Evolutionary conservation across 2,888 invertebrate species (phyloP).

Genomic region (Drosophila falleni): DNA sequence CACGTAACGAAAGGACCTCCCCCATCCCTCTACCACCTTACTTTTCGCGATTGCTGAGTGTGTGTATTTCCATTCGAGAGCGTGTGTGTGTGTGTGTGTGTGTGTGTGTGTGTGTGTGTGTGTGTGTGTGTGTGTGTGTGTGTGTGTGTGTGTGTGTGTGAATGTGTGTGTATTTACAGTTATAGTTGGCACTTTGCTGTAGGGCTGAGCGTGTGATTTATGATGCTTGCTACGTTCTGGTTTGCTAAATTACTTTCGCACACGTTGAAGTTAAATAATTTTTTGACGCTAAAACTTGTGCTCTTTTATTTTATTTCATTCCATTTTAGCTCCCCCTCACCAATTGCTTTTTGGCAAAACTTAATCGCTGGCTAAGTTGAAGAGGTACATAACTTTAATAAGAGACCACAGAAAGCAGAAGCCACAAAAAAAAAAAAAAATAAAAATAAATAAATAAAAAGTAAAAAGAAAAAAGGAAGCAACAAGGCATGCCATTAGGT

Average conservation of each 20-base stretch:
- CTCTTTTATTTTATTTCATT: constrained; percentile 39
- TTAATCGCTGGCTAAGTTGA: constrained; percentile 50
- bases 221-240: constrained; percentile 67
- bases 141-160: constrained; percentile 8
- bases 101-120: too few species aligned
- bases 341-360: constrained; percentile 24
- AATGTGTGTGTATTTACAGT: constrained; percentile 46
- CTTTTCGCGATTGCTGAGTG: constrained; percentile 1
- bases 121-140: too few species aligned
- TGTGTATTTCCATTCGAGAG: constrained; percentile 27
- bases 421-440: not conserved
- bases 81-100: too few species aligned
- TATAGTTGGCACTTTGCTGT: constrained; percentile 59
- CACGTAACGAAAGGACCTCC: constrained; percentile 64
- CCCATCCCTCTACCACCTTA: not conserved
- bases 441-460: too few species aligned
- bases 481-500: constrained; percentile 53
- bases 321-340: constrained; percentile 9
- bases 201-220: constrained; percentile 70
- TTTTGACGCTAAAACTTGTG: constrained; percentile 55
- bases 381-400: constrained; percentile 43
- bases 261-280: constrained; percentile 64
- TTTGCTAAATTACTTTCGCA: constrained; percentile 73
- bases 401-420: constrained; percentile 7
- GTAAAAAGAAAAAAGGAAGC: constrained; percentile 8